phyloP scores from a whole-genome alignment of 1,140 invertebrate genomes.

The Pogonomyrmex californicus region DNA sequence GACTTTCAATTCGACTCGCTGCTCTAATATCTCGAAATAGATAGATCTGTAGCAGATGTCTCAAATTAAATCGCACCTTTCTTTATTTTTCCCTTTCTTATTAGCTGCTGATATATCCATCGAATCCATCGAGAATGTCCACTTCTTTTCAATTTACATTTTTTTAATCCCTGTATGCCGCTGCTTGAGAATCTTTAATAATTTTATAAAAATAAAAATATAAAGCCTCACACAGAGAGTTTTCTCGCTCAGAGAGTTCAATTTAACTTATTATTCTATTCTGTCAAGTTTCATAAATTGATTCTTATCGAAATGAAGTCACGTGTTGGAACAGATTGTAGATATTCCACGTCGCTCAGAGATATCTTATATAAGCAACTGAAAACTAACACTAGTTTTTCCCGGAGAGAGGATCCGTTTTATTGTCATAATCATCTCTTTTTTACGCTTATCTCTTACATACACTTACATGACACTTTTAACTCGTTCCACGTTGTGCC shows the following conservation, averaged over 20 bases:
- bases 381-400: conserved; percentile 1
- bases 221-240: not conserved
- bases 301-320: not conserved
- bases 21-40: conserved; percentile 27
- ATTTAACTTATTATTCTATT: not conserved
- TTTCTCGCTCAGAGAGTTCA: not conserved
- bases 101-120: not conserved
- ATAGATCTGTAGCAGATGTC: not conserved
- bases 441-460: not conserved
- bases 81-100: not conserved
- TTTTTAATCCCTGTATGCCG: not conserved
- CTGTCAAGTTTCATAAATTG: not conserved
- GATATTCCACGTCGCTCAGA: not conserved
- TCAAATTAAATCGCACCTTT: not conserved
- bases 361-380: not conserved
- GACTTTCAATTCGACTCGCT: conserved; percentile 9
- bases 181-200: not conserved
- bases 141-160: conserved; percentile 1
- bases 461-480: not conserved
- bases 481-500: not conserved
- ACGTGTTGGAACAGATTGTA: not conserved
- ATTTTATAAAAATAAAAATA: not conserved
- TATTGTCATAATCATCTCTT: not conserved
- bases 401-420: not conserved
- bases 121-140: not conserved